A percentile compares a stretch with the other conserved stretches of the same genome.
phyloP scores from a whole-genome alignment of 2,888 invertebrate species.

The Galerucella calmariensis region DNA sequence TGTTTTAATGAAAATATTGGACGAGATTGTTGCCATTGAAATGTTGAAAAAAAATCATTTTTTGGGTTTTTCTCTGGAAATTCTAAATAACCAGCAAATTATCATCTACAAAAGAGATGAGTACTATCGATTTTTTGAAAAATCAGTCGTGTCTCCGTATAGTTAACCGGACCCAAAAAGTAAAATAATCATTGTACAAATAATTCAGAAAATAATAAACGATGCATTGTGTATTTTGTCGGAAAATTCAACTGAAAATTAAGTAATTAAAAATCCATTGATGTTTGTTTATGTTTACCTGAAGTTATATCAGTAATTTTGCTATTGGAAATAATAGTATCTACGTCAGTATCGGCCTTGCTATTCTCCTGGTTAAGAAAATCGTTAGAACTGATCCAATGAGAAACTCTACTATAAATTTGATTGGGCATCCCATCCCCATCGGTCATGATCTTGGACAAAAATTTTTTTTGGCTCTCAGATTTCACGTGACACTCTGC shows the following conservation, averaged over 20 bases:
- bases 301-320: slow-evolving; percentile 58
- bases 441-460: slow-evolving; percentile 47
- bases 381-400: slow-evolving; percentile 60
- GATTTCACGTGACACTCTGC: slow-evolving; percentile 24
- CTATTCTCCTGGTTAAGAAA: slow-evolving; percentile 51
- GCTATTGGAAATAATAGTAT: slow-evolving; percentile 47
- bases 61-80: too few relatives aligned
- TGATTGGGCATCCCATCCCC: slow-evolving; percentile 47
- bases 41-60: too few relatives aligned
- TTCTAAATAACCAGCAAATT: too few relatives aligned
- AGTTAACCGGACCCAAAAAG: too few relatives aligned
- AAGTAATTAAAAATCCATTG: slow-evolving; percentile 23
- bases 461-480: slow-evolving; percentile 40
- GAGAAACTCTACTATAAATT: slow-evolving; percentile 55
- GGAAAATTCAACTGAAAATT: slow-evolving; percentile 38
- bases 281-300: slow-evolving; percentile 11
- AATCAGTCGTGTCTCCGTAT: too few relatives aligned
- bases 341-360: slow-evolving; percentile 45
- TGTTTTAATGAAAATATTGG: too few relatives aligned
- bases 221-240: neutral
- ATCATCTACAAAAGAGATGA: too few relatives aligned
- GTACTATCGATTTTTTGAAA: too few relatives aligned
- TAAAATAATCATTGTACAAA: neutral
- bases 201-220: neutral
- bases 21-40: too few relatives aligned